Conservation (phyloP, 2,797 vertebrate species). For the Pangasius sanitwongsei region DNA sequence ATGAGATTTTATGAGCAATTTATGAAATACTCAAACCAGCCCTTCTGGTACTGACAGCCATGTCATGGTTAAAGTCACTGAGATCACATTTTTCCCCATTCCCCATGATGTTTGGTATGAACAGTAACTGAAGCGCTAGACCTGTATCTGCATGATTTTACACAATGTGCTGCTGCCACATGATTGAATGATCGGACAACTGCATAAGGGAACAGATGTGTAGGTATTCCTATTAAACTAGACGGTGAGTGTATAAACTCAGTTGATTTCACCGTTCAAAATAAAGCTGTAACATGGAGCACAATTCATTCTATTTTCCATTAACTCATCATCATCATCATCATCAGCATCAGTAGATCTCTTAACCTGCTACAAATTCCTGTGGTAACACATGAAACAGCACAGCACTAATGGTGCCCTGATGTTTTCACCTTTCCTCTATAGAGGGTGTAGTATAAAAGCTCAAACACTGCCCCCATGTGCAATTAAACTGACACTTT, state of each 20-base stretch:
- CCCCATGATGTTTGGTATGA: too few species aligned
- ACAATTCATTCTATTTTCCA: neutral
- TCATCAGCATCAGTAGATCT: neutral
- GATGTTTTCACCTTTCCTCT: neutral
- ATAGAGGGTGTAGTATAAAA: neutral
- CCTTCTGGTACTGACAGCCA: too few species aligned
- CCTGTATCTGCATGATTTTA: too few species aligned
- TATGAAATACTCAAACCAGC: too few species aligned
- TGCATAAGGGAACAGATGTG: too few species aligned
- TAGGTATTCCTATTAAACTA: too few species aligned
- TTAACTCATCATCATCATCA: neutral
- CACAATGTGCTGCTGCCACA: too few species aligned
- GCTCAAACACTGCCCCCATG: constrained; percentile 11
- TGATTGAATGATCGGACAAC: too few species aligned
- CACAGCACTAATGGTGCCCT: neutral
- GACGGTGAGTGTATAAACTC: neutral
- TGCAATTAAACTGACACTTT: neutral
- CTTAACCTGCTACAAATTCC: neutral
- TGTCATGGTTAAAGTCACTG: too few species aligned
- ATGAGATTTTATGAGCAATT: too few species aligned
- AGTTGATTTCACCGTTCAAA: neutral
- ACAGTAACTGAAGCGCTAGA: too few species aligned
- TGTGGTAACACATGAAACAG: neutral
- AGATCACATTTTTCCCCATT: too few species aligned
- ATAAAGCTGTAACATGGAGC: neutral